These are phyloP conservation scores for Trilocha varians DNA, from an alignment of 2,888 invertebrate species.

Conservation along the genomic window DNA sequence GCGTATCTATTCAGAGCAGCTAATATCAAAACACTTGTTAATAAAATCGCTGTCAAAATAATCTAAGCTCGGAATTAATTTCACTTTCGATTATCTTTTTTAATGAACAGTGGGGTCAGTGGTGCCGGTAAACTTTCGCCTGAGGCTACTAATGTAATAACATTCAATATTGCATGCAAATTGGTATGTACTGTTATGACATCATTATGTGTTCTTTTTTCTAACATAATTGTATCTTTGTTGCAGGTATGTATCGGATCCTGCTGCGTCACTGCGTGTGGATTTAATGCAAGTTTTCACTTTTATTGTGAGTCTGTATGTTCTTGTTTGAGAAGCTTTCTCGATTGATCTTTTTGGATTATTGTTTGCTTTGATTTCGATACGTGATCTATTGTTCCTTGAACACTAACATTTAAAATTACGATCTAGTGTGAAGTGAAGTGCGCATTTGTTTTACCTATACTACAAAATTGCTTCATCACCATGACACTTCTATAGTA, in stretches of 20 bases:
- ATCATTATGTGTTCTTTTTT: constrained; percentile 24
- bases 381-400: too few species aligned
- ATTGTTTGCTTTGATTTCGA: not conserved
- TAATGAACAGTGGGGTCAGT: constrained; percentile 63
- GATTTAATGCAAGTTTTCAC: not conserved
- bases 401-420: constrained; percentile 7
- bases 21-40: constrained; percentile 35
- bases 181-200: constrained; percentile 34
- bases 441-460: too few species aligned
- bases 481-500: too few species aligned
- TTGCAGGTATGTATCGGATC: constrained; percentile 42
- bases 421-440: too few species aligned
- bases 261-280: not conserved
- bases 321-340: not conserved
- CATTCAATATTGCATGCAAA: constrained; percentile 31
- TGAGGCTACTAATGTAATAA: constrained; percentile 43
- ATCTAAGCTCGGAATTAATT: constrained; percentile 55
- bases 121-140: constrained; percentile 53
- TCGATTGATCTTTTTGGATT: not conserved
- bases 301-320: not conserved
- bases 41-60: constrained; percentile 43
- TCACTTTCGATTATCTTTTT: constrained; percentile 62
- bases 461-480: too few species aligned
- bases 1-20: not conserved
- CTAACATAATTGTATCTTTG: constrained; percentile 23